phyloP scores from a whole-genome alignment of 1,140 invertebrate genomes.

The Neelides sp. region DNA sequence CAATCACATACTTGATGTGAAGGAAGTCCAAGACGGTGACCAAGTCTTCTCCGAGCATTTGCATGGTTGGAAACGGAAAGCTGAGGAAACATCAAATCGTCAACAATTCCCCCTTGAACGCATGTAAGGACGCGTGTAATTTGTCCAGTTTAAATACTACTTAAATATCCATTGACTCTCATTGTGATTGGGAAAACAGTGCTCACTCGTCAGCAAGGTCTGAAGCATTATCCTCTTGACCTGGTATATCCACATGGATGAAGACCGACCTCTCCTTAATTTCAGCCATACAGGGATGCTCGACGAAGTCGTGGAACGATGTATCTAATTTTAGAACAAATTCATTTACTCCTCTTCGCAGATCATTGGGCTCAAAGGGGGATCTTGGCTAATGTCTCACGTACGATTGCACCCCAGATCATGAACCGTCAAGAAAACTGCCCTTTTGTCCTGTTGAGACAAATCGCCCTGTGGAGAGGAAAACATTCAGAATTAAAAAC shows the following conservation, averaged over 20 bases:
- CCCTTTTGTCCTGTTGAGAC: conserved; percentile 59
- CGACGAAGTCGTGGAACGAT: conserved; percentile 60
- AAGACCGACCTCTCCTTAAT: conserved; percentile 74
- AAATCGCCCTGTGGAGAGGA: conserved; percentile 54
- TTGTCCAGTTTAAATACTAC: background rate
- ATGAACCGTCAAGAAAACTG: conserved; percentile 75
- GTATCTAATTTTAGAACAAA: conserved; percentile 43
- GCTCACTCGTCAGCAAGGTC: conserved; percentile 52
- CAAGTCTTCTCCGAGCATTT: conserved; percentile 69
- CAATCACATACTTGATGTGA: conserved; percentile 62
- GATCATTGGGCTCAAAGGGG: too few species aligned
- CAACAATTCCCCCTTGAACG: conserved; percentile 8
- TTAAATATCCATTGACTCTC: background rate
- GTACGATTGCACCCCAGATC: conserved; percentile 81
- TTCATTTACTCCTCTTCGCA: too few species aligned
- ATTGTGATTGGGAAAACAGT: too few species aligned
- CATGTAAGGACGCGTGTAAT: background rate
- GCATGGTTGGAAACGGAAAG: conserved; percentile 67
- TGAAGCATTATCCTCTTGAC: conserved; percentile 68
- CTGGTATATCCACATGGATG: conserved; percentile 76
- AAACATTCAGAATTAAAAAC: background rate
- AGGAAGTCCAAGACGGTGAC: conserved; percentile 68
- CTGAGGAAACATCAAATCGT: conserved; percentile 37
- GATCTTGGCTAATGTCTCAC: conserved; percentile 36
- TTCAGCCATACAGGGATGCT: conserved; percentile 65